phyloP scores from a whole-genome alignment of 2,888 invertebrate genomes.

The Synanthedon tipuliformis region DNA sequence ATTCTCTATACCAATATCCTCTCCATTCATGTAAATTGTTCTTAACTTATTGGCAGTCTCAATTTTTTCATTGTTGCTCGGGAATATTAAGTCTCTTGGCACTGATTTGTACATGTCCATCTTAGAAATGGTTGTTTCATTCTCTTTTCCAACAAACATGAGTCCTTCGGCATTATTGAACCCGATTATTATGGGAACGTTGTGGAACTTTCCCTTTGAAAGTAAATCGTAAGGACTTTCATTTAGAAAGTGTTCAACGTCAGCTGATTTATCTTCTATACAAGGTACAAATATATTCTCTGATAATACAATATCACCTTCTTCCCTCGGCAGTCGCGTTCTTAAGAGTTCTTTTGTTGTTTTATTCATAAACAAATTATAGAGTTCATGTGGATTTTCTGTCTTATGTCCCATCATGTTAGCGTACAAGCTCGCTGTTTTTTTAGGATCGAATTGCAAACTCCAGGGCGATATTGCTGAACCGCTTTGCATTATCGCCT shows the following conservation, averaged over 20 bases:
- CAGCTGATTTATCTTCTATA: conserved; percentile 30
- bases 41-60: conserved; percentile 28
- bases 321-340: conserved; percentile 38
- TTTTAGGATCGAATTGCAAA: conserved; percentile 44
- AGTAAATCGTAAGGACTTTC: conserved; percentile 45
- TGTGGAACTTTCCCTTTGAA: conserved; percentile 27
- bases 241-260: conserved; percentile 29
- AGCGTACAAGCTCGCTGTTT: conserved; percentile 35
- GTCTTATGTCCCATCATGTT: conserved; percentile 32
- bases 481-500: conserved; percentile 54
- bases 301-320: conserved; percentile 43
- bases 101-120: conserved; percentile 36
- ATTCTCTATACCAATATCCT: conserved; percentile 37
- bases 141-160: conserved; percentile 54
- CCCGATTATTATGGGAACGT: conserved; percentile 49
- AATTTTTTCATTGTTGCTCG: conserved; percentile 23
- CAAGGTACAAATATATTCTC: conserved; percentile 59
- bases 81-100: conserved; percentile 42
- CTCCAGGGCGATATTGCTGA: conserved; percentile 52
- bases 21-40: conserved; percentile 50
- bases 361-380: conserved; percentile 29
- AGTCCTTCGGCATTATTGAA: conserved; percentile 51
- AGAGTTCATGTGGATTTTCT: conserved; percentile 33
- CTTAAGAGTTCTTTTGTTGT: conserved; percentile 27
- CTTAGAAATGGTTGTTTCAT: conserved; percentile 36